Base-by-base conservation (phyloP, 2,797 vertebrate genomes). In the Lepidocolaptes lacrymiger region DNA sequence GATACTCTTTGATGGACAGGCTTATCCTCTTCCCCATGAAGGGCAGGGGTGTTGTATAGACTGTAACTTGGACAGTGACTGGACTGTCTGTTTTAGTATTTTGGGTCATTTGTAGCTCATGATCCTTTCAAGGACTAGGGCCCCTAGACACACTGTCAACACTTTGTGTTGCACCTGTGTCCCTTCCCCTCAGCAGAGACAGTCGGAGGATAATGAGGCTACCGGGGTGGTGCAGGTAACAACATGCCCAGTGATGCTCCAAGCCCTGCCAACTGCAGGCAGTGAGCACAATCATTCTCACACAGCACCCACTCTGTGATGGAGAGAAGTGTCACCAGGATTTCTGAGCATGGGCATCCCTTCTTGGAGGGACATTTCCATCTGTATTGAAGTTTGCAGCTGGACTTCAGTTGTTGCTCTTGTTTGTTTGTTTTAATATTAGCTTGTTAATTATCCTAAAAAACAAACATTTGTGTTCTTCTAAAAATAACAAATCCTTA, bases 341-440 rank as follows among this genome's bases (percentile, higher is more conserved):
- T 71, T 86, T 95, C 58, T 68, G 34, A 89, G 46, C 17, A 15
- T 32, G 48, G 34, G 18, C 37, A 63, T 34, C 12, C 49, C 17
- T 58, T 67, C 56, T 55, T 80, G n/a, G 59, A 85, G 54, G 43
- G 81, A 4, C 11, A 22, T 68, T 51, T 87, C 48, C 1, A 28
- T 83, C 74, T 64, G 24, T 37, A 34, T 1, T 14, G 52, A 92
- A 75, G 34, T 62, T 74, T 92, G 77, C 80, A 77, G 66, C 78
- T 90, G 86, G 72, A 85, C 30, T 78, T 85, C 3, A 6, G 52
- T 73, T 72, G 26, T 91, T 95, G 41, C 12, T 91, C 71, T 59
- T 88, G 48, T 93, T 95, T 91, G 52, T 91, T 88, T 89, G 59
- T 86, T 93, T 95, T 85, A 95, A 88, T 85, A 61, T 79, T 74